Evolutionary conservation across 2,113 vertebrate species (phyloP).

Genomic region (Petrocephalus zakoni): DNA sequence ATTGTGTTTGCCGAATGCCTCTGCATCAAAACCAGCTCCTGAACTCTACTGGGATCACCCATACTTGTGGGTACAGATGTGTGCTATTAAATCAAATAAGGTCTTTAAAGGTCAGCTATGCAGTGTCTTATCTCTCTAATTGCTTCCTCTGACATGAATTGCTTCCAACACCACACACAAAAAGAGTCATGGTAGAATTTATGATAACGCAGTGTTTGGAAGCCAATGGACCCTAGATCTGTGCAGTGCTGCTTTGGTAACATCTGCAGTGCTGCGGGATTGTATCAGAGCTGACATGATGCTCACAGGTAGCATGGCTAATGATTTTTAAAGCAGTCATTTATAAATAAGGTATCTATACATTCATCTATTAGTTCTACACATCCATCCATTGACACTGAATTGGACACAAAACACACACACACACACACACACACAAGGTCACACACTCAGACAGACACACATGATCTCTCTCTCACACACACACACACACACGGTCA

Average conservation of each 20-base stretch:
- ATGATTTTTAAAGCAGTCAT: neutral
- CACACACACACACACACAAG: neutral
- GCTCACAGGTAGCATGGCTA: neutral
- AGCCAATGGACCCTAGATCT: neutral
- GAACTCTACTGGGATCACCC: neutral
- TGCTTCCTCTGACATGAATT: neutral
- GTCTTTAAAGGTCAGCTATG: neutral
- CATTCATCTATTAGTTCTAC: neutral
- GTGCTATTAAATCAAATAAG: constrained; percentile 1
- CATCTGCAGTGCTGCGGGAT: neutral
- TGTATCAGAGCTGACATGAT: neutral
- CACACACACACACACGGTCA: too few relatives aligned
- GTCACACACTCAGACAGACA: too few relatives aligned
- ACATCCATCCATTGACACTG: neutral
- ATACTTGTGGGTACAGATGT: neutral
- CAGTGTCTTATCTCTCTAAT: neutral
- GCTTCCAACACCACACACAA: neutral
- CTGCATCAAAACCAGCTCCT: neutral
- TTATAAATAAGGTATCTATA: neutral
- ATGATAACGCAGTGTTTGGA: neutral
- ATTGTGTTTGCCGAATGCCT: constrained; percentile 68
- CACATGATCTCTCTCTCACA: too few relatives aligned
- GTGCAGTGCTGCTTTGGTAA: neutral
- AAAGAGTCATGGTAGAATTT: neutral
- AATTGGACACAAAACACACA: neutral